These are phyloP conservation scores for Eupristina koningsbergeri DNA, from an alignment of 1,140 invertebrate genomes.

Conservation along the genomic window DNA sequence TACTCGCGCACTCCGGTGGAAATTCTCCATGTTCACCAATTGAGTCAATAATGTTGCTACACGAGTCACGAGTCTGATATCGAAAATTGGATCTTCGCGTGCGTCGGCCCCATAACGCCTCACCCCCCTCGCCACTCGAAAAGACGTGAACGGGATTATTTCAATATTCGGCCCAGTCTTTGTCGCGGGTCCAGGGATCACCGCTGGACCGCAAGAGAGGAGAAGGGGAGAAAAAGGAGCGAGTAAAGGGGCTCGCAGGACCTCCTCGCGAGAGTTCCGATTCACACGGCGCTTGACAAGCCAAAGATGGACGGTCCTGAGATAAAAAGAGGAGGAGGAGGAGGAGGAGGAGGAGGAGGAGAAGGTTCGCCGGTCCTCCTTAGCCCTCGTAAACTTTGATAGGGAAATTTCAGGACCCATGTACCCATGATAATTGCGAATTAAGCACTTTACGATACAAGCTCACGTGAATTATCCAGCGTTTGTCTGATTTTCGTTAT, in stretches of 20 bases:
- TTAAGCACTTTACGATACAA: background rate
- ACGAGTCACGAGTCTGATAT: background rate
- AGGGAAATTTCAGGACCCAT: background rate
- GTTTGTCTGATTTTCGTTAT: background rate
- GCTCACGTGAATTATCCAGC: background rate
- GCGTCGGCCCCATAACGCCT: background rate
- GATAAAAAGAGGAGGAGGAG: no score
- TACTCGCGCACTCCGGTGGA: background rate
- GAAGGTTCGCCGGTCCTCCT: background rate
- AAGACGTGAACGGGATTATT: background rate
- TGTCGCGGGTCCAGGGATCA: background rate
- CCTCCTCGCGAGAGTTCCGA: background rate
- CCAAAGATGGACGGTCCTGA: background rate
- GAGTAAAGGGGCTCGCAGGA: no score
- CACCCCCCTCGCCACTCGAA: background rate
- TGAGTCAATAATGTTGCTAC: constrained; percentile 1
- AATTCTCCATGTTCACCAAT: background rate
- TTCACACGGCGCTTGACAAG: background rate
- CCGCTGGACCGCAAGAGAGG: no score
- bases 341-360: no score
- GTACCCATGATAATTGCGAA: background rate
- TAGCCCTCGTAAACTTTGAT: background rate
- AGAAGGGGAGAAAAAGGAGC: no score
- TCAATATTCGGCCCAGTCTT: constrained; percentile 17
- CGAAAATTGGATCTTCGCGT: constrained; percentile 24